Base-by-base conservation (phyloP, 2,888 invertebrate genomes). In the Linnaemya vulpina region DNA sequence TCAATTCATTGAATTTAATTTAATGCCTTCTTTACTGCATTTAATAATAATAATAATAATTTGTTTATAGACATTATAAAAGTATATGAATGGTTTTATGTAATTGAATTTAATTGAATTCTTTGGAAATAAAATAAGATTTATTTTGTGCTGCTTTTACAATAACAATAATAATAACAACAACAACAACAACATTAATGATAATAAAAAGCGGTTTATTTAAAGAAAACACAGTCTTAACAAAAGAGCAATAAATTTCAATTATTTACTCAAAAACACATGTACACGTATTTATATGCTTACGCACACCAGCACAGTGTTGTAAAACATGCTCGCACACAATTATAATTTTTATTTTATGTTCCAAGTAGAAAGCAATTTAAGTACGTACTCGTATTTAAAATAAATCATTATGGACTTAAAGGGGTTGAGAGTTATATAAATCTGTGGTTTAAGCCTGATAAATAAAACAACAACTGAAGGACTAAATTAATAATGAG, bases 171-270 rank as follows among this genome's bases (percentile, higher is more conserved):
- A 58, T 65, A 58, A 70, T 55, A 70, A 73, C 70, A 40, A 58
- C 58, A 58, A 62, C 71, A 55, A 78, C 70, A 40, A 58, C 58
- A 58, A 62, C 71, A 55, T 74, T 65, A 51, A 74, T 73, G 20
- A 71, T 38, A 73, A 43, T 58, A 71, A 77, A 51, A 80, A 60
- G 76, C 84, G 76, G 76, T 65, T 74, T 70, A 35, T 71, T 68
- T 71, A 53, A 80, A 68, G 60, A 43, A 73, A 67, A 74, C 5
- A 74, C 60, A 73, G 67, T 46, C 58, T 70, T 73, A 67, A 80
- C 84, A 84, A 84, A 81, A 84, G 76, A 81, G 80, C 43, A 80
- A 84, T 84, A 84, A 84, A 84, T 84, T 80, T 84, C 73, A 76
- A 84, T 84, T 84, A 81, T 73, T 55, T 65, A 58, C 40, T 67